These are phyloP conservation scores for Drosophila putrida DNA, from an alignment of 2,888 invertebrate species.

Conservation along the genomic window DNA sequence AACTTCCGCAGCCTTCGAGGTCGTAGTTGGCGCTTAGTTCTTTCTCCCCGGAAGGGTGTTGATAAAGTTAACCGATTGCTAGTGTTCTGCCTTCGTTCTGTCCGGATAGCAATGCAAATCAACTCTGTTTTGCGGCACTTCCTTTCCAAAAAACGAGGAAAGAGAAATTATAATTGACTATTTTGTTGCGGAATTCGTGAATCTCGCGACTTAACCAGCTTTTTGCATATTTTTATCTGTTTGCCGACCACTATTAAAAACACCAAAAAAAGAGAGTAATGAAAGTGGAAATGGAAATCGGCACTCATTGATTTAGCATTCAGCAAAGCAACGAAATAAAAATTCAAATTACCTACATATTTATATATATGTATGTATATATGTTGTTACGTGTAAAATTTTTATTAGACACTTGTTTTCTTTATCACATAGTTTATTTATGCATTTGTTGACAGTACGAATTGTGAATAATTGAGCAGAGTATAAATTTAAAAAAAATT, in stretches of 20 bases:
- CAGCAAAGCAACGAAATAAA: neutral
- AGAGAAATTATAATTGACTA: conserved; percentile 61
- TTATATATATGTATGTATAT: neutral
- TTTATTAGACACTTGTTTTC: conserved; percentile 5
- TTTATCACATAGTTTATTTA: conserved; percentile 20
- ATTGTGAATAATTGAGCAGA: no score
- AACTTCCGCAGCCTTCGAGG: conserved; percentile 38
- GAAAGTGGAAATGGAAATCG: conserved; percentile 25
- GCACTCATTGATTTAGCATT: conserved; percentile 48
- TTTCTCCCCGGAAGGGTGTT: neutral
- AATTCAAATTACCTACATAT: conserved; percentile 21
- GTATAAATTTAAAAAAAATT: no score
- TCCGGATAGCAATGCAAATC: conserved; percentile 39
- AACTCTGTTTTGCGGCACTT: conserved; percentile 35
- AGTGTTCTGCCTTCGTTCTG: neutral
- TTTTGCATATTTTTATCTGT: conserved; percentile 24
- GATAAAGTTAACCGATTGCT: conserved; percentile 18
- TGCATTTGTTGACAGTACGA: no score
- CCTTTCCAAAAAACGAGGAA: conserved; percentile 4
- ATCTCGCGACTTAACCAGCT: conserved; percentile 36
- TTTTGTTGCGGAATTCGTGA: conserved; percentile 31
- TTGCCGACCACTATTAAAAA: conserved; percentile 6
- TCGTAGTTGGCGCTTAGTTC: conserved; percentile 18
- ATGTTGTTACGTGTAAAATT: no score
- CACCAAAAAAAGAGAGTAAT: conserved; percentile 19